Conservation (phyloP, 2,113 vertebrate species). For the Tragelaphus buxtoni region DNA sequence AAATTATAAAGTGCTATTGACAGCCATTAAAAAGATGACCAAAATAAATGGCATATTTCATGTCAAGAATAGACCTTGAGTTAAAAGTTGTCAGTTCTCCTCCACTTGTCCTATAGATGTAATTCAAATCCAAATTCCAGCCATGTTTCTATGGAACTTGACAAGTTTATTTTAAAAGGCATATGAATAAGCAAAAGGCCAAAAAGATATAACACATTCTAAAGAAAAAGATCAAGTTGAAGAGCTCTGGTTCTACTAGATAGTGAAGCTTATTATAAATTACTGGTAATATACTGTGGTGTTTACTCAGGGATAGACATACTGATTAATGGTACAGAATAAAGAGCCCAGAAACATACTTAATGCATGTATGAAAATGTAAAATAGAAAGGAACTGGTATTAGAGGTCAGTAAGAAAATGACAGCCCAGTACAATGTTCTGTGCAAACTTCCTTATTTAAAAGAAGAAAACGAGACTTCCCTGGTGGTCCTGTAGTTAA, state of each 20-base stretch:
- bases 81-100: not conserved
- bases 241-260: not conserved
- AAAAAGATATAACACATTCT: not conserved
- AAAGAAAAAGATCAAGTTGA: not conserved
- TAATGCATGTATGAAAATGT: not conserved
- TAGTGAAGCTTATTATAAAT: not conserved
- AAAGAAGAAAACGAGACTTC: not conserved
- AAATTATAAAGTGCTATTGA: not conserved
- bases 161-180: not conserved
- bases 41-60: not conserved
- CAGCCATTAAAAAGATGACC: not conserved
- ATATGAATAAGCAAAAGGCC: not conserved
- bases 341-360: not conserved
- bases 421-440: not conserved
- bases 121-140: not conserved
- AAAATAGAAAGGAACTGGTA: not conserved
- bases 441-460: not conserved
- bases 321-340: not conserved
- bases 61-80: not conserved
- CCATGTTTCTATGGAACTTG: not conserved
- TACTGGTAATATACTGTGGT: not conserved
- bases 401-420: not conserved
- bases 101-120: not conserved
- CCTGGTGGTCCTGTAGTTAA: not conserved
- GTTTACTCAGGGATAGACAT: not conserved